Conservation (phyloP, 2,113 vertebrate genomes). For the Litocranius walleri region DNA sequence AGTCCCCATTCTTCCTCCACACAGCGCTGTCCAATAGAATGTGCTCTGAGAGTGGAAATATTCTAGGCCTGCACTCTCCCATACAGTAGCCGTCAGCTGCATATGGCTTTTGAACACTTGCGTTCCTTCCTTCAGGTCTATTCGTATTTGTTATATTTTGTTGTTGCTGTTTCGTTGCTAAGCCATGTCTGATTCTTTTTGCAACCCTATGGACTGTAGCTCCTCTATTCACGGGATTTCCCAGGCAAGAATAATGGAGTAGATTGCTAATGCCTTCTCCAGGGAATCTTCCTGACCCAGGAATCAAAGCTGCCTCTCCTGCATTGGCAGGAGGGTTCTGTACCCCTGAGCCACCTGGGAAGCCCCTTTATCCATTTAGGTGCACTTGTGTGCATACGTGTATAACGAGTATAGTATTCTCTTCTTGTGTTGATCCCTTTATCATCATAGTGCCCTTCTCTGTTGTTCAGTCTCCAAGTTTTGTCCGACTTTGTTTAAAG, state of each 20-base stretch:
- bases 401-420: not conserved
- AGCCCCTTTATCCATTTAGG: not conserved
- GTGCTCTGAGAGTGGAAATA: not conserved
- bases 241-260: not conserved
- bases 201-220: not conserved
- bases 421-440: not conserved
- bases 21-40: not conserved
- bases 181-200: not conserved
- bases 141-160: not conserved
- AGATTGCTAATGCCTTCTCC: not conserved
- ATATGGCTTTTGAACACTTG: not conserved
- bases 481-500: not conserved
- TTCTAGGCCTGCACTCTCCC: not conserved
- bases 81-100: not conserved
- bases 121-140: not conserved
- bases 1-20: not conserved
- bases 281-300: not conserved
- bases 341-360: not conserved
- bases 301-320: not conserved
- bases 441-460: not conserved
- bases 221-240: not conserved
- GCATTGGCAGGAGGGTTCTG: not conserved
- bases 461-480: not conserved
- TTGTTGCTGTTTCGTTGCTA: not conserved
- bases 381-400: not conserved